Evolutionary conservation across 2,797 vertebrate genomes (phyloP), one percentile per base, ranked within the genome.

Genomic region (Enteromius thamalakanensis): DNA sequence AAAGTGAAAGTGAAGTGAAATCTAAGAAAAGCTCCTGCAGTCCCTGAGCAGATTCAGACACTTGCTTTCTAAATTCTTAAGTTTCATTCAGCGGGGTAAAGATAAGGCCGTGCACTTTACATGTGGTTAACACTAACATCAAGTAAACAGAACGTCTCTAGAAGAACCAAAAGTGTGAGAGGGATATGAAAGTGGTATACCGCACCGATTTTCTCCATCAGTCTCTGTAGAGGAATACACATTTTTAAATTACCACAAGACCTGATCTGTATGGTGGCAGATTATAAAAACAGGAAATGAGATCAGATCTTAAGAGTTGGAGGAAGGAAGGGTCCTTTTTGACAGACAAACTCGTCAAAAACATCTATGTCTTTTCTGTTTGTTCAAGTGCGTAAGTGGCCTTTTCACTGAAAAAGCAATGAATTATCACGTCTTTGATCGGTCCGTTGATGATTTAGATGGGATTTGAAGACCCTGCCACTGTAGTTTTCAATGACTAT

Each of bases 211-310:
- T 8, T 9, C 19, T 17, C 32, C 64, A 26, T 14, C 12, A 23
- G 45, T 1, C 0, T 40, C 26, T 67, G 21, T 17, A n/a, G 32
- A 53, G 1, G 6, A 78, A n/a, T n/a, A 21, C n/a, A n/a, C 29
- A 34, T 4, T 1, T 47, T 10, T 11, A 45, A 19, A 29, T 72
- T 11, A 32, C 1, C 1, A 4, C 1, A 1, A 65, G 26, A 4
- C 0, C 12, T 67, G 62, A 53, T 51, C 47, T 23, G 3, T n/a
- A 69, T 23, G 47, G 29, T 21, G 15, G 55, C 9, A 29, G 32
- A 42, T 40, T 40, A 21, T 70, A 19, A 58, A 58, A 80, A 80
- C 10, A 70, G 78, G 34, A 80, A 70, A 6, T 45, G 78, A 58
- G 65, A 80, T 42, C 10, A 58, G 49, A 80, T 42, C 15, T 79